These are phyloP conservation scores for Lymantria monacha DNA, from an alignment of 2,888 invertebrate genomes.

Conservation along the genomic window DNA sequence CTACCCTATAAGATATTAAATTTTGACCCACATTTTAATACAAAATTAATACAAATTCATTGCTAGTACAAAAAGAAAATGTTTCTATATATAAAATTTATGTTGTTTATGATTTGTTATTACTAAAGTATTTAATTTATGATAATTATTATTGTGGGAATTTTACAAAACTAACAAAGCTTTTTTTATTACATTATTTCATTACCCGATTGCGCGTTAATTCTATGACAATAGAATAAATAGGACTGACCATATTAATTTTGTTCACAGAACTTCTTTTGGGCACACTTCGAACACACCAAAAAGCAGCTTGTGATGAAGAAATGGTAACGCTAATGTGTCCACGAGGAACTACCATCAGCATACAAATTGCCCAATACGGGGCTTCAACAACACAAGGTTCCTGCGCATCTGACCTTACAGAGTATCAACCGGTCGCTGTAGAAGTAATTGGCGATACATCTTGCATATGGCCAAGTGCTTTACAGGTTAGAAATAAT, in stretches of 20 bases:
- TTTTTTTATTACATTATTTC: no score
- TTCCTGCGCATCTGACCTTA: constrained; percentile 73
- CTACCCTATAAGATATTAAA: no score
- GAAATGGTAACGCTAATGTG: constrained; percentile 93
- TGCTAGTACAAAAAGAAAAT: no score
- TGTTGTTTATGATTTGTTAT: no score
- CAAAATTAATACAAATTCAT: no score
- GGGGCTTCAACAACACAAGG: constrained; percentile 85
- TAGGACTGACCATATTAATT: not conserved
- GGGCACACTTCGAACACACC: constrained; percentile 94
- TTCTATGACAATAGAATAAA: no score
- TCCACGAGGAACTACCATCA: constrained; percentile 95
- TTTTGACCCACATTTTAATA: no score
- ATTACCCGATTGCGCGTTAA: no score
- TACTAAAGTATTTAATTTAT: no score
- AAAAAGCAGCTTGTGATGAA: constrained; percentile 95
- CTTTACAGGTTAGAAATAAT: constrained; percentile 86
- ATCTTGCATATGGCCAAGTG: constrained; percentile 88
- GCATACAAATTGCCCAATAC: constrained; percentile 95
- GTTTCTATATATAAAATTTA: no score
- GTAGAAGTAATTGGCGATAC: constrained; percentile 84
- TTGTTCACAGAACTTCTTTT: constrained; percentile 90
- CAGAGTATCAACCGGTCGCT: constrained; percentile 74
- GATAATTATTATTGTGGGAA: no score
- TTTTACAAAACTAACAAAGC: no score